Percentiles rank a stretch among this genome's conserved stretches.
phyloP scores from a whole-genome alignment of 1,140 invertebrate genomes.

The Helicorthomorpha holstii region DNA sequence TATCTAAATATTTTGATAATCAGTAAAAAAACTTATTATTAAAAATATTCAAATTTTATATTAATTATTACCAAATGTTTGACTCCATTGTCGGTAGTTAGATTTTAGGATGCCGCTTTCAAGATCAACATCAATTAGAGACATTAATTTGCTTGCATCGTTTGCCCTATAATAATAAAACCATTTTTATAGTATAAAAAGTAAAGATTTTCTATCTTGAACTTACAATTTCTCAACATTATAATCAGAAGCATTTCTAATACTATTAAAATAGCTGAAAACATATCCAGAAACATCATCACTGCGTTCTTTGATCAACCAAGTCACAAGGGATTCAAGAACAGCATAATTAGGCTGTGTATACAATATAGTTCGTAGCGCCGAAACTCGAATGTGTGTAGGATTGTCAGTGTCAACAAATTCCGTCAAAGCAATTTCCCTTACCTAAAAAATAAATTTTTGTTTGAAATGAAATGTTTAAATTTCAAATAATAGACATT shows the following conservation, averaged over 20 bases:
- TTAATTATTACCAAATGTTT: background rate
- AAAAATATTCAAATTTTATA: no score
- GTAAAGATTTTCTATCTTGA: background rate
- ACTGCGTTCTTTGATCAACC: background rate
- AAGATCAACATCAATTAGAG: background rate
- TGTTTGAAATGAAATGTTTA: background rate
- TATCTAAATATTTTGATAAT: no score
- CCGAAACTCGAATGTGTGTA: background rate
- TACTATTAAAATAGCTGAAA: background rate
- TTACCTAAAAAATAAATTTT: background rate
- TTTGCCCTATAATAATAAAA: background rate
- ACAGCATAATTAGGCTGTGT: background rate
- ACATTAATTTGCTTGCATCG: background rate
- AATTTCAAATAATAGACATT: background rate
- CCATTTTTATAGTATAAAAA: background rate
- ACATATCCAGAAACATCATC: background rate
- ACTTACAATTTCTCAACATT: background rate
- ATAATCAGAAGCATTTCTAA: background rate
- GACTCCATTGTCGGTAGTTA: background rate
- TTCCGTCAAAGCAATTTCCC: background rate
- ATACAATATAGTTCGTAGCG: background rate
- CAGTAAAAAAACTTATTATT: no score
- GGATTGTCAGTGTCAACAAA: background rate
- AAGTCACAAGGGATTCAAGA: background rate
- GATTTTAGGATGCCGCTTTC: background rate